phyloP scores from a whole-genome alignment of 2,113 vertebrate species.

The Lates calcarifer region DNA sequence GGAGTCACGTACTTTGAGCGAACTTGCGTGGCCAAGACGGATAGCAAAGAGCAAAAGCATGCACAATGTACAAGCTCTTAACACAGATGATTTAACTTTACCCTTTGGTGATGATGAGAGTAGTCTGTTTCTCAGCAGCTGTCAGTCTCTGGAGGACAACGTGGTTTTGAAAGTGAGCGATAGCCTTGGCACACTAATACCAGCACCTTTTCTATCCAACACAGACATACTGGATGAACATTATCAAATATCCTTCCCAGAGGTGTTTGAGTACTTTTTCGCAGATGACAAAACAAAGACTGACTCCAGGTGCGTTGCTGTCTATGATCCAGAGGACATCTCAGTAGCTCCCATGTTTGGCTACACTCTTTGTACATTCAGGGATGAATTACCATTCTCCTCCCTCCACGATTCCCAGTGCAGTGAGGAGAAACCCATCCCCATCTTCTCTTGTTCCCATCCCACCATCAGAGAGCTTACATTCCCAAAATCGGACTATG shows the following conservation, averaged over 20 bases:
- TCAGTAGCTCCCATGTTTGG: conserved; percentile 86
- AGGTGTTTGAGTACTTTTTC: conserved; percentile 65
- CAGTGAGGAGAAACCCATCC: conserved; percentile 64
- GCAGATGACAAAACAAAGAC: conserved; percentile 34
- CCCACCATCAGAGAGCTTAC: conserved; percentile 75
- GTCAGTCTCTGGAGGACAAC: conserved; percentile 18
- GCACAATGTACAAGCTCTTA: conserved; percentile 60
- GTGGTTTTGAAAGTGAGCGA: conserved; percentile 23
- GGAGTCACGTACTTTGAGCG: conserved; percentile 18
- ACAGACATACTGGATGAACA: conserved; percentile 46
- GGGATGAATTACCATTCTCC: conserved; percentile 53
- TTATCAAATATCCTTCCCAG: conserved; percentile 55
- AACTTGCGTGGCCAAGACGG: neutral
- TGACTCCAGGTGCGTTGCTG: conserved; percentile 13
- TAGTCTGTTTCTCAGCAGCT: conserved; percentile 24
- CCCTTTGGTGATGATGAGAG: conserved; percentile 13
- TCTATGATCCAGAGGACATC: conserved; percentile 53
- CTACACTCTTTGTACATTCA: conserved; percentile 81
- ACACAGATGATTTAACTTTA: conserved; percentile 16
- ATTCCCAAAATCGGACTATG: conserved; percentile 85
- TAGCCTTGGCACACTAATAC: conserved; percentile 12
- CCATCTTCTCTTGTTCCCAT: conserved; percentile 80
- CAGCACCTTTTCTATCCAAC: conserved; percentile 53
- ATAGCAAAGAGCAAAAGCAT: conserved; percentile 76
- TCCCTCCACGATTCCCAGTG: conserved; percentile 24